Evolutionary conservation across 2,113 vertebrate genomes (phyloP).

Genomic region (Oncorhynchus kisutch): DNA sequence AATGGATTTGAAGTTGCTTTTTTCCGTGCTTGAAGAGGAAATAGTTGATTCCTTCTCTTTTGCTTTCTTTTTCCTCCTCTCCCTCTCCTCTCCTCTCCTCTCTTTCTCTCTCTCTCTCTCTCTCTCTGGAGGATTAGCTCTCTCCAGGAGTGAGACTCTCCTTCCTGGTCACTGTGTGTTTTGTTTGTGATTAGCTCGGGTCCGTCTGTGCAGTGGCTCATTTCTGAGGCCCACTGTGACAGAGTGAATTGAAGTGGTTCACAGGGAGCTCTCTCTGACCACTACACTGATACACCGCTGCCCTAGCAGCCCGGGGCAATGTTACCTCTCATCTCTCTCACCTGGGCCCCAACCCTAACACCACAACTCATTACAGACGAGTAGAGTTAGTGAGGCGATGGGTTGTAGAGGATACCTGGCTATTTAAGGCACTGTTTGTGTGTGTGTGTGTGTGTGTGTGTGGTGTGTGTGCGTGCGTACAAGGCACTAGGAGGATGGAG

Average conservation of each 20-base stretch:
- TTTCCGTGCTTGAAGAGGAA: constrained; percentile 34
- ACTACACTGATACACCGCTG: neutral
- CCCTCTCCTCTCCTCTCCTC: constrained; percentile 33
- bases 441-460: too few species aligned
- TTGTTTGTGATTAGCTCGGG: constrained; percentile 62
- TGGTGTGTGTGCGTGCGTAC: constrained; percentile 24
- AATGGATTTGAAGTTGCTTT: constrained; percentile 56
- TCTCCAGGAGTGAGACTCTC: constrained; percentile 64
- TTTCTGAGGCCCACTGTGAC: constrained; percentile 57
- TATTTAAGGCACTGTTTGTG: neutral
- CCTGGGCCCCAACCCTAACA: constrained; percentile 23
- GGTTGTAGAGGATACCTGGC: neutral
- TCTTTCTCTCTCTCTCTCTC: constrained; percentile 1
- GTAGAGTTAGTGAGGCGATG: neutral
- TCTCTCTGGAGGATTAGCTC: constrained; percentile 65
- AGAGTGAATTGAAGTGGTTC: constrained; percentile 35
- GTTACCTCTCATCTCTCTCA: constrained; percentile 36
- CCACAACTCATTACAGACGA: constrained; percentile 51
- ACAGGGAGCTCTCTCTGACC: constrained; percentile 9
- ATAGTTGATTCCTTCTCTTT: constrained; percentile 41
- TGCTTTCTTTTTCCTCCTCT: constrained; percentile 18
- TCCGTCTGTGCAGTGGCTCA: constrained; percentile 53
- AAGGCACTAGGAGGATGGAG: constrained; percentile 52
- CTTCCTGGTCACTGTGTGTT: constrained; percentile 49
- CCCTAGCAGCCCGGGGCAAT: neutral